Evolutionary conservation across 1,140 invertebrate genomes (phyloP).

Genomic region (Lasioglossum albipes): DNA sequence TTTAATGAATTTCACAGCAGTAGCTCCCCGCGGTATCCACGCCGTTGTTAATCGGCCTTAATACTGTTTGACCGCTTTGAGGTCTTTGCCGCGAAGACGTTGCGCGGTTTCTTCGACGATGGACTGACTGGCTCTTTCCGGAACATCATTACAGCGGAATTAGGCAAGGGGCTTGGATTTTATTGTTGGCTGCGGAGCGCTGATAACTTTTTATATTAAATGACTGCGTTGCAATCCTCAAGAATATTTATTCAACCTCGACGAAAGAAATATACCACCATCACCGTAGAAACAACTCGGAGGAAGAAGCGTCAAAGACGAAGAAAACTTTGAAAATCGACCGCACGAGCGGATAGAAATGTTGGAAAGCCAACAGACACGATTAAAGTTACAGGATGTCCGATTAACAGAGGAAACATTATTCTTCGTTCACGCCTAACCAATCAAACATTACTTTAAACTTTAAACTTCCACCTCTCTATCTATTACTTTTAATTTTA

Average conservation of each 20-base stretch:
- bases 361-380: neutral
- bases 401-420: neutral
- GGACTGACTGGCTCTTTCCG: neutral
- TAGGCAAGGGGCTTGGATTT: neutral
- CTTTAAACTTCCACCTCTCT: neutral
- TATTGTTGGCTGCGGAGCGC: neutral
- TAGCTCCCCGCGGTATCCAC: neutral
- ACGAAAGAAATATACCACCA: too few relatives aligned
- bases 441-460: neutral
- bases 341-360: neutral
- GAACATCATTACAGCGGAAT: neutral
- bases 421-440: neutral
- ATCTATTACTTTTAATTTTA: neutral
- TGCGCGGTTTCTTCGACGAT: neutral
- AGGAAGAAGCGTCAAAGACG: neutral
- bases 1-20: conserved; percentile 38
- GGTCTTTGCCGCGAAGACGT: neutral
- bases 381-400: neutral
- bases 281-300: conserved; percentile 12
- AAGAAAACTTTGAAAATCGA: conserved; percentile 8
- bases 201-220: neutral
- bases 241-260: too few relatives aligned
- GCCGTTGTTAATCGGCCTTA: conserved; percentile 6
- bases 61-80: neutral
- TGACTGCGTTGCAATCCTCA: too few relatives aligned